Base-by-base conservation (phyloP, 2,797 vertebrate genomes). In the Chaenodraco wilsoni region DNA sequence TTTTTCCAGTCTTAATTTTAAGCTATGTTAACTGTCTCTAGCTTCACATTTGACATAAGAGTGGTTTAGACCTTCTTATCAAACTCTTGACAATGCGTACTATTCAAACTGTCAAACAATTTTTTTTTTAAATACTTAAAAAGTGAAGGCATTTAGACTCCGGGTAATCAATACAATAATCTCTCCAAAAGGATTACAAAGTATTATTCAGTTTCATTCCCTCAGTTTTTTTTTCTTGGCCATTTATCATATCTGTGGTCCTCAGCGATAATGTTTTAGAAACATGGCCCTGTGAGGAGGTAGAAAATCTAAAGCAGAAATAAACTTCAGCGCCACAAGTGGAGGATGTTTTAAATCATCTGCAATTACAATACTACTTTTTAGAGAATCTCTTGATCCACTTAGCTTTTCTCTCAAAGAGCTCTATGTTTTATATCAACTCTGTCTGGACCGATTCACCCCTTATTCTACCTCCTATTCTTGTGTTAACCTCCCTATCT, bases 201-300 rank as follows among this genome's bases (percentile, higher is more conserved):
- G 14, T 74, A 49, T 63, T 33, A 69, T 56, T 66, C 59, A 17
- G 55, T 74, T 82, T 81, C 44, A 54, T 9, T 44, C 21, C 12
- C 40, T 48, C 23, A 5, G 11, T 71, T 68, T 84, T 76, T 78
- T 82, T 87, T 49, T 45, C 74, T 87, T 88, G 81, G 84, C 68
- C 16, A 3, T 49, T 45, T 44, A 63, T 87, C 71, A 56, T 66
- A 72, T 75, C 64, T 74, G 54, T 19, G 67, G 69, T 75, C 3
- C 45, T 69, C 60, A 59, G 77, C 15, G 46, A 79, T 86, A 69
- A 83, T 80, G 50, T 78, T 85, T 76, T 62, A 78, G 72, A 69
- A 68, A 68, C 68, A 49, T 50, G 65, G 33, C 64, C 73, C 63
- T 54, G 52, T 70, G 37, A 55, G 48, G 66, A 78, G 79, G 68